A percentile compares a stretch with the other conserved stretches of the same genome.
Evolutionary conservation across 2,888 invertebrate genomes (phyloP).

Genomic region (Drosophila trichaetosa): DNA sequence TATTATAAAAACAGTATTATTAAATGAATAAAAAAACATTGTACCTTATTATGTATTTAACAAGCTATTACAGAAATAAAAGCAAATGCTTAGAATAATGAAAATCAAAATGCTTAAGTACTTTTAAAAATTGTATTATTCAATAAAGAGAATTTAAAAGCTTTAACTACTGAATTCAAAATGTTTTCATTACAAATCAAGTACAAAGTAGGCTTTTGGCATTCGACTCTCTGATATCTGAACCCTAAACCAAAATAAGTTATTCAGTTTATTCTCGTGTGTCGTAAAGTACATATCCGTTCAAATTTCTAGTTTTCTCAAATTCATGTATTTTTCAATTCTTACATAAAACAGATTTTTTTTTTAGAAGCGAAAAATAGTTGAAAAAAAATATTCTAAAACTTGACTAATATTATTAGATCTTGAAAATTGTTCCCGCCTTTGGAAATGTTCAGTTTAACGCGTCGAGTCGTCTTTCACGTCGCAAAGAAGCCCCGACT

Average conservation of each 20-base stretch:
- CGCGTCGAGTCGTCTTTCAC: slow-evolving; percentile 49
- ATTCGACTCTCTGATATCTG: background rate
- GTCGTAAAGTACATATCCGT: slow-evolving; percentile 54
- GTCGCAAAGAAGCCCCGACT: slow-evolving; percentile 11
- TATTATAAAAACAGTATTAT: slow-evolving; percentile 49
- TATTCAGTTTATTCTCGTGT: slow-evolving; percentile 48
- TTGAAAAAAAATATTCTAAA: background rate
- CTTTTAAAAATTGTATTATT: background rate
- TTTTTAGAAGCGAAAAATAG: background rate
- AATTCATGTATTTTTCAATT: slow-evolving; percentile 35
- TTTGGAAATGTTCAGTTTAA: slow-evolving; percentile 63
- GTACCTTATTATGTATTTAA: slow-evolving; percentile 65
- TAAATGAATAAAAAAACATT: slow-evolving; percentile 51
- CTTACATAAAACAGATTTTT: slow-evolving; percentile 3
- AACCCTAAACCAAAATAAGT: rapidly evolving
- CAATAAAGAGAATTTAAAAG: slow-evolving; percentile 7
- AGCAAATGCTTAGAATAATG: slow-evolving; percentile 30
- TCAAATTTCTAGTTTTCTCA: slow-evolving; percentile 48
- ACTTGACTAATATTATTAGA: slow-evolving; percentile 14
- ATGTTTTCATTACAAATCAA: background rate
- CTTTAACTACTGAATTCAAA: background rate
- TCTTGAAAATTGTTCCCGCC: background rate
- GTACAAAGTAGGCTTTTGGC: slow-evolving; percentile 28
- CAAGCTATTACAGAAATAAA: slow-evolving; percentile 43
- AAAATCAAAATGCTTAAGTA: slow-evolving; percentile 22